These are phyloP conservation scores for Limonius californicus DNA, from an alignment of 1,140 invertebrate genomes.

Conservation along the genomic window DNA sequence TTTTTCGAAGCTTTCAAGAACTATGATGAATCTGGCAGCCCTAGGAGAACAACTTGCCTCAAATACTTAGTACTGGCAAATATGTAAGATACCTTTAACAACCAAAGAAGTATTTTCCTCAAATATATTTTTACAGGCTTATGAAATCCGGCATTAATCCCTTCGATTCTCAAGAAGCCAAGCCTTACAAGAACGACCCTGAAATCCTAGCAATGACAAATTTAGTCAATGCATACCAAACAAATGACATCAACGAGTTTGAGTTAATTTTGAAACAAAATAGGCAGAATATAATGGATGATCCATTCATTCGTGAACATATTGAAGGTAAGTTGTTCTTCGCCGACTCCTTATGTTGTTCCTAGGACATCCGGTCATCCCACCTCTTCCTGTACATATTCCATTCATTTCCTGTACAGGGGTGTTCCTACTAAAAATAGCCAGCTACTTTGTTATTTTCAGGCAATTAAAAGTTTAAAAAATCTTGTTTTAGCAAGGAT, in stretches of 20 bases:
- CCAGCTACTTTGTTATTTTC: no score
- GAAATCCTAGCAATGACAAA: conserved; percentile 99
- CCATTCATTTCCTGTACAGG: no score
- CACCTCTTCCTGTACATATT: no score
- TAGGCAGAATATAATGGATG: conserved; percentile 97
- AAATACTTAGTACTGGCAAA: conserved; percentile 99
- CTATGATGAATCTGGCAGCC: conserved; percentile 99
- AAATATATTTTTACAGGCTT: conserved; percentile 49
- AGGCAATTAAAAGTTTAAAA: no score
- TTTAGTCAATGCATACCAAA: conserved; percentile 96
- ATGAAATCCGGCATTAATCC: conserved; percentile 99
- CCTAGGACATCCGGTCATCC: no score
- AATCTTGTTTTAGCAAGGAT: no score
- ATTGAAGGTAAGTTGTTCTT: conserved; percentile 71
- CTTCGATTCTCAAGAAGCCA: conserved; percentile 99
- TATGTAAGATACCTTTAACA: conserved; percentile 68
- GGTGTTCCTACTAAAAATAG: no score
- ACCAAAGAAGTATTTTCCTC: no score
- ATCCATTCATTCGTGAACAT: conserved; percentile 98
- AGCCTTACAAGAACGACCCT: conserved; percentile 99
- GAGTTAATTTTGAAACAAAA: conserved; percentile 95
- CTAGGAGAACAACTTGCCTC: conserved; percentile 92
- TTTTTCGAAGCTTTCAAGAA: conserved; percentile 99
- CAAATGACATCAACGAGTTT: conserved; percentile 99
- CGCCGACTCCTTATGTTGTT: no score